Percentiles rank a stretch among this genome's conserved stretches.
These are phyloP conservation scores for Paraplagusia blochii DNA, from an alignment of 2,113 vertebrate genomes.

Conservation along the genomic window DNA sequence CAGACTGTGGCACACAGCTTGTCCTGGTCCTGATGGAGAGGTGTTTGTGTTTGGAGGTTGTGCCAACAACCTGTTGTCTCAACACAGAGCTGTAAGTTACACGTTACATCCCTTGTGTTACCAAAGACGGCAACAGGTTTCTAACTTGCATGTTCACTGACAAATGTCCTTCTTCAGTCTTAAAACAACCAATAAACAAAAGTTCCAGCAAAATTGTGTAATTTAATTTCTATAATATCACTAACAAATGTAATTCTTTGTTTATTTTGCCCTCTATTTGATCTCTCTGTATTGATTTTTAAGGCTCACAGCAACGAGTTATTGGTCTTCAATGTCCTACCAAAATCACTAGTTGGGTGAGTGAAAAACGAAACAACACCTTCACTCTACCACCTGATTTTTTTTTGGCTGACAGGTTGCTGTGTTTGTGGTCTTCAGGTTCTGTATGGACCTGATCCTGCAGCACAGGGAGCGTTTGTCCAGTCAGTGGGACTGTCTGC, in stretches of 20 bases:
- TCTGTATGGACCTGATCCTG: slow-evolving; percentile 85
- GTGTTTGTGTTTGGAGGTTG: slow-evolving; percentile 97
- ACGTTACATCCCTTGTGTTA: not conserved
- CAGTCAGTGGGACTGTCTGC: slow-evolving; percentile 86
- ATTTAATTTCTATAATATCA: no score
- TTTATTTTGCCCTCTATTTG: not conserved
- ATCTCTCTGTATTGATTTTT: not conserved
- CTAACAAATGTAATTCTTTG: not conserved
- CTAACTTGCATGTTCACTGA: no score
- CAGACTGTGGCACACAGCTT: slow-evolving; percentile 96
- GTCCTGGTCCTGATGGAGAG: slow-evolving; percentile 89
- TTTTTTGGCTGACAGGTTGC: not conserved
- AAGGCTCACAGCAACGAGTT: slow-evolving; percentile 95
- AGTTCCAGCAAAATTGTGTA: no score
- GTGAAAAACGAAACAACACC: not conserved
- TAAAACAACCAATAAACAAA: no score
- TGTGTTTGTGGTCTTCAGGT: slow-evolving; percentile 64
- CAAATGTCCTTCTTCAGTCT: no score
- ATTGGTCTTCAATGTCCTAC: slow-evolving; percentile 89
- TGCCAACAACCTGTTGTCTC: slow-evolving; percentile 91
- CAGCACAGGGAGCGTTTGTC: slow-evolving; percentile 85
- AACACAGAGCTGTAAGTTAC: slow-evolving; percentile 87
- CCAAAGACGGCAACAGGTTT: no score
- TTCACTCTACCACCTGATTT: not conserved
- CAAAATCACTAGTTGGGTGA: slow-evolving; percentile 90